Evolutionary conservation across 2,888 invertebrate genomes (phyloP), one percentile per base, ranked within the genome.

Genomic region (Melipona beecheii): DNA sequence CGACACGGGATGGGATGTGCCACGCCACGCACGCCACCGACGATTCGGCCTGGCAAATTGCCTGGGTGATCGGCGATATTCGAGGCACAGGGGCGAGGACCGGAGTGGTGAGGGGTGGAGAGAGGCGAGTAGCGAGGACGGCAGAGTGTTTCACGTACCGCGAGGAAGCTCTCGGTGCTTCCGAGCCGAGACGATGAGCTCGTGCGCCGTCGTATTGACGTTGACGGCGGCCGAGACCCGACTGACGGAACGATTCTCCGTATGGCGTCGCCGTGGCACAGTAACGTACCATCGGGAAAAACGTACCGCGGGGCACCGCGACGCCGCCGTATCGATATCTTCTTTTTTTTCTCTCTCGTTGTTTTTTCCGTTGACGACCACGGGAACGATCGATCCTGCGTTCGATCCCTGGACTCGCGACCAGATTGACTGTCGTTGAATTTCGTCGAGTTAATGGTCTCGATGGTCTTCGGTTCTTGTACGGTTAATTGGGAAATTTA

Each of bases 211-310:
- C 91, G 92, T 93, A 93, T 93, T 92, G 92, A 93, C 93, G 93
- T 94, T 94, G 93, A 93, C 93, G 94, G 92, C 93, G 93, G 94
- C 91, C 93, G 93, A 93, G 93, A 93, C 92, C 94, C 93, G 93
- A 94, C 94, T 94, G 93, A 92, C 91, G 92, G 90, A 91, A 91
- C 91, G 91, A 92, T 92, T 90, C 92, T 91, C 91, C 90, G 91
- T 90, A 91, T 85, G 85, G 89, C 90, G 90, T 87, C 90, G 91
- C 90, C 87, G 90, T 89, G 86, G 88, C 89, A 87, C 93, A 93
- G 93, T 93, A 93, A 93, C 93, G 94, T 94, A 94, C 91, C 92
- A 91, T 92, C 92, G 91, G 93, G 93, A 93, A 93, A 93, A 43
- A 9, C 11, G 43, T 43, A 93, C 87, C 90, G 75, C 58, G 85